A percentile compares a stretch with the other conserved stretches of the same genome.
These are phyloP conservation scores for Cephalopachus bancanus DNA, from an alignment of 2,797 vertebrate genomes.

Conservation along the genomic window DNA sequence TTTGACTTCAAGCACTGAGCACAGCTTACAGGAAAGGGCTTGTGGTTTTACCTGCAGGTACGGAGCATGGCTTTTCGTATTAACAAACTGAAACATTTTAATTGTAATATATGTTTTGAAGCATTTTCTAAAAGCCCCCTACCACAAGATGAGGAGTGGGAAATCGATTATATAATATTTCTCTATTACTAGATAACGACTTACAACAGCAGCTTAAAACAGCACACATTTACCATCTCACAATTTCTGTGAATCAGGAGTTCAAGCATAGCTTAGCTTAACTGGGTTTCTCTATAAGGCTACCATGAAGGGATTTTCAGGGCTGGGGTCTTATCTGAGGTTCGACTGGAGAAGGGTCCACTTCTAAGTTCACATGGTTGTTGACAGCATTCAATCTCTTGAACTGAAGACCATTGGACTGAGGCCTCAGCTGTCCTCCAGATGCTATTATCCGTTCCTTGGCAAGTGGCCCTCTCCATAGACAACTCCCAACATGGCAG, in stretches of 20 bases:
- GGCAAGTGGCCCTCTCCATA: background rate
- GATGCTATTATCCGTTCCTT: background rate
- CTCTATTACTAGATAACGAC: background rate
- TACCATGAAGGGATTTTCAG: background rate
- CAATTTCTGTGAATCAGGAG: background rate
- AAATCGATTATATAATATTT: background rate
- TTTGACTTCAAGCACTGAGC: too few relatives aligned
- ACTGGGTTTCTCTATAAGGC: background rate
- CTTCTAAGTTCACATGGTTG: background rate
- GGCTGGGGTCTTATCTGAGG: background rate
- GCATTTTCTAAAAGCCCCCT: too few relatives aligned
- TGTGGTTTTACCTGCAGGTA: too few relatives aligned
- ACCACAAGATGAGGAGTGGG: background rate
- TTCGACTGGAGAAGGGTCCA: background rate
- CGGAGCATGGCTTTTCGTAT: too few relatives aligned
- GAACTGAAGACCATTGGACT: background rate
- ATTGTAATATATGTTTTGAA: too few relatives aligned
- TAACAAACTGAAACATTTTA: too few relatives aligned
- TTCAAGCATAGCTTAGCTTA: background rate
- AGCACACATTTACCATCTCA: background rate
- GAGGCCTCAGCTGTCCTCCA: background rate
- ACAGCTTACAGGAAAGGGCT: too few relatives aligned
- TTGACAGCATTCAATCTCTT: background rate
- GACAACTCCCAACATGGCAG: background rate
- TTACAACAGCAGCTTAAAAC: conserved; percentile 17